Percentiles rank a stretch among this genome's conserved stretches.
These are phyloP conservation scores for Nomada flava DNA, from an alignment of 2,888 invertebrate species.

Conservation along the genomic window DNA sequence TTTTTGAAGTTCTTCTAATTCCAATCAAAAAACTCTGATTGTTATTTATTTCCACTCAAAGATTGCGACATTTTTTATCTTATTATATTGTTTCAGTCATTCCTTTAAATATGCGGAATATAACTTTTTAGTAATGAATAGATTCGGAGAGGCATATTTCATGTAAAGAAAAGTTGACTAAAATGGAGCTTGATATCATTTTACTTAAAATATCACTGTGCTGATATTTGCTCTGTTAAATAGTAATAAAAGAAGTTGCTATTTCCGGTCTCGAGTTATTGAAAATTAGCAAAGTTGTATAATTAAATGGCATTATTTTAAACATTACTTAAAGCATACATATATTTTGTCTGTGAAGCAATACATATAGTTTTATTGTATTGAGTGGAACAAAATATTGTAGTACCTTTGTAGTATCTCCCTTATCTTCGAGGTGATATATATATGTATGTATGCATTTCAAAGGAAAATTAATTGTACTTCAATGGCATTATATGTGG, in stretches of 20 bases:
- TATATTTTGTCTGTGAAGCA: slow-evolving; percentile 17
- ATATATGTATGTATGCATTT: slow-evolving; percentile 13
- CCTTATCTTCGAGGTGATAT: slow-evolving; percentile 35
- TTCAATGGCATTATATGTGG: slow-evolving; percentile 52
- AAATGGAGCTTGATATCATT: background rate
- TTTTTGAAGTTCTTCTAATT: slow-evolving; percentile 11
- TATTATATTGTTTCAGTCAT: background rate
- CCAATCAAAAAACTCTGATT: background rate
- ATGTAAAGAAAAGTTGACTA: background rate
- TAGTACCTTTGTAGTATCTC: slow-evolving; percentile 4
- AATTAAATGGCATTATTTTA: slow-evolving; percentile 5
- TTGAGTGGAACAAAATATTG: background rate
- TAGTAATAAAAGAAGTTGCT: background rate
- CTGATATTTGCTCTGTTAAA: slow-evolving; percentile 2
- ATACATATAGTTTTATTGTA: slow-evolving; percentile 19
- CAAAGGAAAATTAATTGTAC: slow-evolving; percentile 43
- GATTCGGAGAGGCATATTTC: too few species aligned
- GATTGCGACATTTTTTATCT: slow-evolving; percentile 24
- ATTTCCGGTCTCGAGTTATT: slow-evolving; percentile 16
- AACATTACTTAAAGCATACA: slow-evolving; percentile 1
- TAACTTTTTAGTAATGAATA: too few species aligned
- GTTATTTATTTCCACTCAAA: slow-evolving; percentile 25
- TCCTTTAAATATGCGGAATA: too few species aligned
- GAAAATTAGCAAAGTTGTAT: slow-evolving; percentile 8
- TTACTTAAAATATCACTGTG: slow-evolving; percentile 7